Conservation (phyloP, 2,113 vertebrate genomes). For the Alligator sinensis region DNA sequence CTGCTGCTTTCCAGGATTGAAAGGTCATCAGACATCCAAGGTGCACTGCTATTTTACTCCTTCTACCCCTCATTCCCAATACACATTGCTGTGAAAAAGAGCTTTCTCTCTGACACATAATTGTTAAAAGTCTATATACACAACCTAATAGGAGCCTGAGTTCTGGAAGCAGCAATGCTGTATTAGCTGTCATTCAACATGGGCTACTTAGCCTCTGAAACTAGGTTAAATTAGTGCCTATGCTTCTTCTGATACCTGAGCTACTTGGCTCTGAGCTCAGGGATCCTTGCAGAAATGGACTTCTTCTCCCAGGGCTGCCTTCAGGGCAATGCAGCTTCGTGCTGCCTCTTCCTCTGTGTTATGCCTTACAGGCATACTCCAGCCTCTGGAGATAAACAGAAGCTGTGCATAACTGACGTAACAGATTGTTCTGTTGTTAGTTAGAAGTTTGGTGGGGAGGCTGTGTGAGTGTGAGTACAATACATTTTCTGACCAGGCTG, state of each 20-base stretch:
- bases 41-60: not conserved
- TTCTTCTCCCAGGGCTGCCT: not conserved
- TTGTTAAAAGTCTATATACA: not conserved
- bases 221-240: too few species aligned
- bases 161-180: too few species aligned
- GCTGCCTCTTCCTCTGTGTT: not conserved
- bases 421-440: not conserved
- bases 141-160: too few species aligned
- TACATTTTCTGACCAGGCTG: not conserved
- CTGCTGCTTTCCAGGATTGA: too few species aligned
- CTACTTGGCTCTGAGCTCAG: too few species aligned
- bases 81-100: too few species aligned
- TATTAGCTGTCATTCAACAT: too few species aligned
- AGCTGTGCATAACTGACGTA: not conserved
- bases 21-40: too few species aligned
- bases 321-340: not conserved
- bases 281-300: not conserved
- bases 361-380: not conserved
- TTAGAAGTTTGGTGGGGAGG: not conserved
- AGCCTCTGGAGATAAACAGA: not conserved
- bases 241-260: too few species aligned
- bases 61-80: not conserved
- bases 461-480: too few species aligned
- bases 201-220: too few species aligned
- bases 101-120: not conserved